Evolutionary conservation across 2,113 vertebrate genomes (phyloP).

Genomic region (Indri indri): DNA sequence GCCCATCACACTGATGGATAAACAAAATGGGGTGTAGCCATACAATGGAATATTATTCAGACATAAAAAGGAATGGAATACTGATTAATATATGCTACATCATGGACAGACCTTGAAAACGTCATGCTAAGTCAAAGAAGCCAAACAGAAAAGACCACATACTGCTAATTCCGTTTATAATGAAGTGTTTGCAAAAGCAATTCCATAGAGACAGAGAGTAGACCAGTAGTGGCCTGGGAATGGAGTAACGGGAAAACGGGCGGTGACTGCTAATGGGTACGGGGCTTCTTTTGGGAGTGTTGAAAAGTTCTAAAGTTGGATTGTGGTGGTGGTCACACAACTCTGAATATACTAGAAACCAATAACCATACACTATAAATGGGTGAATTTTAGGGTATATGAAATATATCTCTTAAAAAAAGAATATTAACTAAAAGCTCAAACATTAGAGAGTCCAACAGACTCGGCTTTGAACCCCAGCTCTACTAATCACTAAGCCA

Average conservation of each 20-base stretch:
- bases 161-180: background rate
- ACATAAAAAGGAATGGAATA: background rate
- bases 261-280: background rate
- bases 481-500: no score
- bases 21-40: fast-evolving
- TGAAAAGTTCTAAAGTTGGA: background rate
- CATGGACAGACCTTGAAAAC: background rate
- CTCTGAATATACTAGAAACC: background rate
- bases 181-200: background rate
- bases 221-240: no score
- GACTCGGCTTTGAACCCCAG: background rate
- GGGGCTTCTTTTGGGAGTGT: background rate
- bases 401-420: background rate
- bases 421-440: background rate
- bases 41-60: fast-evolving
- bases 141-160: background rate
- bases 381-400: background rate
- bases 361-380: background rate
- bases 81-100: no score
- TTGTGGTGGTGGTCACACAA: background rate
- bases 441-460: background rate
- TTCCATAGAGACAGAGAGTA: fast-evolving
- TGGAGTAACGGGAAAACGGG: background rate
- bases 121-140: background rate
- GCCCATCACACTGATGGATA: background rate